Percentiles rank a stretch among this genome's conserved stretches.
These are phyloP conservation scores for Drosophila anomalata DNA, from an alignment of 2,888 invertebrate species.

Conservation along the genomic window DNA sequence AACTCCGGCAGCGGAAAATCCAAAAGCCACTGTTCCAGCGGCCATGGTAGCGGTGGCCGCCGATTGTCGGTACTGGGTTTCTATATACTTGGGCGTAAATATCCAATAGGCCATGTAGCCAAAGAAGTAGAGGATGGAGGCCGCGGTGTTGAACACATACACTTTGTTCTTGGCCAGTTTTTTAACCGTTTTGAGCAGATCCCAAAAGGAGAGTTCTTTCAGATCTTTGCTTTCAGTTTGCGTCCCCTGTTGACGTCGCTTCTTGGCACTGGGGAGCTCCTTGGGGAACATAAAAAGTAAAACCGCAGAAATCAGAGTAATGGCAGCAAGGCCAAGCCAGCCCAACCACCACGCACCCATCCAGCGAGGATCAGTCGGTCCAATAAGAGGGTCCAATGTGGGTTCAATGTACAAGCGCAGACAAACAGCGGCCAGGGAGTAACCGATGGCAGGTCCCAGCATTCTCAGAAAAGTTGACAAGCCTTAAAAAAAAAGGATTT, in stretches of 20 bases:
- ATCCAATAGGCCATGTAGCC: conserved; percentile 91
- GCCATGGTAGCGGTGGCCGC: conserved; percentile 88
- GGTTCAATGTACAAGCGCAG: conserved; percentile 88
- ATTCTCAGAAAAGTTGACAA: conserved; percentile 88
- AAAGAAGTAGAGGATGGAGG: conserved; percentile 89
- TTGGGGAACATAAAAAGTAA: conserved; percentile 88
- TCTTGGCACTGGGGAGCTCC: conserved; percentile 87
- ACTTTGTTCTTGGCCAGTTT: conserved; percentile 87
- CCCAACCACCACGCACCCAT: conserved; percentile 93
- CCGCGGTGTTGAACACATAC: conserved; percentile 88
- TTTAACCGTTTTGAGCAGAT: conserved; percentile 87
- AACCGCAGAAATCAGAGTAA: conserved; percentile 85
- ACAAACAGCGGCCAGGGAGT: conserved; percentile 87
- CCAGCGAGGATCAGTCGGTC: conserved; percentile 89
- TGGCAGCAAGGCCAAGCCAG: conserved; percentile 87
- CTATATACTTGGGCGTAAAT: conserved; percentile 92
- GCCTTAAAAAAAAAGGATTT: conserved; percentile 81
- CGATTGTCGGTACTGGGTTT: conserved; percentile 90
- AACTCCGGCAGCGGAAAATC: conserved; percentile 88
- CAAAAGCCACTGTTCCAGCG: conserved; percentile 88
- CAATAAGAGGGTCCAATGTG: conserved; percentile 86
- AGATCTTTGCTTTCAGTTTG: conserved; percentile 45
- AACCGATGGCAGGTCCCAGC: conserved; percentile 85
- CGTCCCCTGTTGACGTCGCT: conserved; percentile 83
- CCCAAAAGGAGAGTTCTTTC: conserved; percentile 82